Conservation (phyloP, 2,113 vertebrate species). For the Podarcis cretensis region DNA sequence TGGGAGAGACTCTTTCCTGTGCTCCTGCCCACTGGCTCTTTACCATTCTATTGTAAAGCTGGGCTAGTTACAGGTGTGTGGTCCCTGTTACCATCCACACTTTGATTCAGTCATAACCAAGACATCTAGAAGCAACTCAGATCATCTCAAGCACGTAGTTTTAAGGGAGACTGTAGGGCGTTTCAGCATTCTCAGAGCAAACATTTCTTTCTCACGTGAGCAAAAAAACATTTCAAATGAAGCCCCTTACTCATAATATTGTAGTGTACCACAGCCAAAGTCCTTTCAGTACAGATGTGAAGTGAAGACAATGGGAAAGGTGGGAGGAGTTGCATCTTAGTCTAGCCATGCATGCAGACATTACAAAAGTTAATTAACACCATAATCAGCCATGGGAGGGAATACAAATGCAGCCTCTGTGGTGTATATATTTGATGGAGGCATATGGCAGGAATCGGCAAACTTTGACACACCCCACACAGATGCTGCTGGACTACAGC, state of each 20-base stretch:
- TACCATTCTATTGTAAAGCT: background rate
- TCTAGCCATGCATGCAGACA: background rate
- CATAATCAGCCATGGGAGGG: background rate
- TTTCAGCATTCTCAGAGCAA: constrained; percentile 38
- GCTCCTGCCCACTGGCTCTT: background rate
- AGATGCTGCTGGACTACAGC: background rate
- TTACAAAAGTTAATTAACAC: background rate
- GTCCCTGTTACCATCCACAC: background rate
- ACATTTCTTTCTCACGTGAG: constrained; percentile 5
- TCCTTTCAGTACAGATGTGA: background rate
- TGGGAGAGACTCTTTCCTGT: background rate
- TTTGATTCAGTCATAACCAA: background rate
- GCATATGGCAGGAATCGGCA: background rate
- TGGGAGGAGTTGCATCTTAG: constrained; percentile 37
- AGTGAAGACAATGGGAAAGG: background rate
- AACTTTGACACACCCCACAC: background rate
- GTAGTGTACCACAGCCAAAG: background rate
- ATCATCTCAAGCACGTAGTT: background rate
- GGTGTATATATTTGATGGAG: constrained; percentile 51
- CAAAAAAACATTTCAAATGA: background rate
- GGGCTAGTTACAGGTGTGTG: background rate
- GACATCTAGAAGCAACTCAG: background rate
- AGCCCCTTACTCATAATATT: background rate
- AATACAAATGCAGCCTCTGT: constrained; percentile 25
- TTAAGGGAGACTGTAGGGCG: background rate